Conservation (phyloP, 2,797 vertebrate genomes). For the Sebastes cheni region DNA sequence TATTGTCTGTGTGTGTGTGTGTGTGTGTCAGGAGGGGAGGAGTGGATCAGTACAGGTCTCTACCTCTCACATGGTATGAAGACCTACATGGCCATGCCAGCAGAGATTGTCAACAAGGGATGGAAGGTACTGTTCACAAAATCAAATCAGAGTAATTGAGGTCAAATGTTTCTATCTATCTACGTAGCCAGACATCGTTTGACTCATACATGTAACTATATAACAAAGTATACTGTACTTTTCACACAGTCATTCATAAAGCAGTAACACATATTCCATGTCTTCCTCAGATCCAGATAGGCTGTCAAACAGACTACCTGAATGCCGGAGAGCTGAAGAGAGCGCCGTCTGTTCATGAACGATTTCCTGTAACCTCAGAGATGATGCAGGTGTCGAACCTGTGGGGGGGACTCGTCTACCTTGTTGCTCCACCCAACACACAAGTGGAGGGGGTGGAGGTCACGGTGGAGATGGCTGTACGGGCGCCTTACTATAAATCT, state of each 20-base stretch:
- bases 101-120: slow-evolving; percentile 72
- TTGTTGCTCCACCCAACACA: slow-evolving; percentile 82
- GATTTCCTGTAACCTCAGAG: slow-evolving; percentile 77
- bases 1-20: not conserved
- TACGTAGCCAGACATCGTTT: not conserved
- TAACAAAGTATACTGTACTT: not conserved
- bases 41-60: slow-evolving; percentile 92
- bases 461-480: slow-evolving; percentile 80
- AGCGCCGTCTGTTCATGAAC: slow-evolving; percentile 80
- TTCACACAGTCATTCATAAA: not conserved
- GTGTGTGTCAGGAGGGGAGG: slow-evolving; percentile 62
- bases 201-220: not conserved
- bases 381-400: slow-evolving; percentile 85
- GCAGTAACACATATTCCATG: not conserved
- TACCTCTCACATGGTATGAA: slow-evolving; percentile 87
- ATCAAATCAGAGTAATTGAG: not conserved
- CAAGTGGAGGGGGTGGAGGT: slow-evolving; percentile 73
- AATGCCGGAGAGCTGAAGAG: slow-evolving; percentile 74
- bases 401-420: slow-evolving; percentile 91
- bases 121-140: slow-evolving; percentile 55
- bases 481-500: slow-evolving; percentile 88
- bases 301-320: slow-evolving; percentile 88
- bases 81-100: slow-evolving; percentile 82
- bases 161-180: not conserved
- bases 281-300: slow-evolving; percentile 85